Evolutionary conservation across 2,113 vertebrate species (phyloP).

Genomic region (Sardina pilchardus): DNA sequence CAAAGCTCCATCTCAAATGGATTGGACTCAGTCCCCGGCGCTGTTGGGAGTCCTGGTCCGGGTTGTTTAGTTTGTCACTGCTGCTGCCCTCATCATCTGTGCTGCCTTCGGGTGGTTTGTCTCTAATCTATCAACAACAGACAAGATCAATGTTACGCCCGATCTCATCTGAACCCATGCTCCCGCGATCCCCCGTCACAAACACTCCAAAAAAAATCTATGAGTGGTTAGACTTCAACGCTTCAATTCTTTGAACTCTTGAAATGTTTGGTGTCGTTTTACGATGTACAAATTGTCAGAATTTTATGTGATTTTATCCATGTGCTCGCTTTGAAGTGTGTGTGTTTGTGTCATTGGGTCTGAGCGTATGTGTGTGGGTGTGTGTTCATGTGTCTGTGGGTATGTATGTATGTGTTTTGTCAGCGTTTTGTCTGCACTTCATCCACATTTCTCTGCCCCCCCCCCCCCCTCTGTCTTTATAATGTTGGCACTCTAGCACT

Average conservation of each 20-base stretch:
- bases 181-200: not conserved
- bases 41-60: not conserved
- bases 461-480: not conserved
- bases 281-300: not conserved
- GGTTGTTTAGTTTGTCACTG: not conserved
- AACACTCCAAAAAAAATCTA: not conserved
- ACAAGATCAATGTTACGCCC: not conserved
- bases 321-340: not conserved
- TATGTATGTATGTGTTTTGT: not conserved
- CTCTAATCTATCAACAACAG: slow-evolving; percentile 1
- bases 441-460: not conserved
- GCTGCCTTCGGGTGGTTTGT: not conserved
- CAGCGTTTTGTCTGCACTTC: slow-evolving; percentile 12
- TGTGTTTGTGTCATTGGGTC: not conserved
- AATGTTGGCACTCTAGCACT: not conserved
- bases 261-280: not conserved
- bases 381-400: not conserved
- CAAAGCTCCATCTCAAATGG: slow-evolving; percentile 30
- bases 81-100: not conserved
- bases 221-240: not conserved
- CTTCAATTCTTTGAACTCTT: not conserved
- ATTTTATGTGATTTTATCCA: not conserved
- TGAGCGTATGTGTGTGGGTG: not conserved
- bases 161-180: not conserved
- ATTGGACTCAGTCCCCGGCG: slow-evolving; percentile 19